Conservation (phyloP, 2,797 vertebrate genomes). For the Tarsius wallacei region DNA sequence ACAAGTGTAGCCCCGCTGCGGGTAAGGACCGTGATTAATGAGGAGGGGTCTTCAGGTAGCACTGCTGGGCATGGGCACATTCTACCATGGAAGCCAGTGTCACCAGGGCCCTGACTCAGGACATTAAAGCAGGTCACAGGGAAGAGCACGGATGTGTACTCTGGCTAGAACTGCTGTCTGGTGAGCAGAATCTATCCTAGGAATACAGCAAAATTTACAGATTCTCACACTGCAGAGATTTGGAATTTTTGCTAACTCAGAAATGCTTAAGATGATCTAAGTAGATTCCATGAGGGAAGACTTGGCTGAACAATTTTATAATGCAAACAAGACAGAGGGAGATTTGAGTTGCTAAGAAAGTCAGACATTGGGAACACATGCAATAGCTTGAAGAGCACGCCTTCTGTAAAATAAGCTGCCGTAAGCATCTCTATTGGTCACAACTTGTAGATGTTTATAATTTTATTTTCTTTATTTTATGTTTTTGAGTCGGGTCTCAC, state of each 20-base stretch:
- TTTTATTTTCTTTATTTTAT: neutral
- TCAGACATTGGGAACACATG: neutral
- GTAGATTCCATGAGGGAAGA: neutral
- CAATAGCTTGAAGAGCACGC: neutral
- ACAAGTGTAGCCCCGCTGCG: accelerated
- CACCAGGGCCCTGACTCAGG: neutral
- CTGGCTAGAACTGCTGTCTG: neutral
- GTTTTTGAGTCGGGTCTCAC: too few species aligned
- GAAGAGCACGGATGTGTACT: neutral
- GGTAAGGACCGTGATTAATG: neutral
- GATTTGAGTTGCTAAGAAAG: neutral
- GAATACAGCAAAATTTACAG: neutral
- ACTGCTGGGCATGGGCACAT: neutral
- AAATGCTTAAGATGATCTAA: neutral
- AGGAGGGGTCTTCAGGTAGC: neutral
- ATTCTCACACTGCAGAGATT: neutral
- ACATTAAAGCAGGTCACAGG: neutral
- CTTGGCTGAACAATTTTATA: neutral
- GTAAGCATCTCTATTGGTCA: neutral
- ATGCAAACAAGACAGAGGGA: neutral
- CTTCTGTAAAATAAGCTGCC: neutral
- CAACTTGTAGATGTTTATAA: neutral
- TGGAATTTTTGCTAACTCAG: slow-evolving; percentile 3
- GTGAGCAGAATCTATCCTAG: neutral
- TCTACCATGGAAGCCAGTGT: neutral